Evolutionary conservation across 2,797 vertebrate species (phyloP).

Genomic region (Oreochromis mossambicus): DNA sequence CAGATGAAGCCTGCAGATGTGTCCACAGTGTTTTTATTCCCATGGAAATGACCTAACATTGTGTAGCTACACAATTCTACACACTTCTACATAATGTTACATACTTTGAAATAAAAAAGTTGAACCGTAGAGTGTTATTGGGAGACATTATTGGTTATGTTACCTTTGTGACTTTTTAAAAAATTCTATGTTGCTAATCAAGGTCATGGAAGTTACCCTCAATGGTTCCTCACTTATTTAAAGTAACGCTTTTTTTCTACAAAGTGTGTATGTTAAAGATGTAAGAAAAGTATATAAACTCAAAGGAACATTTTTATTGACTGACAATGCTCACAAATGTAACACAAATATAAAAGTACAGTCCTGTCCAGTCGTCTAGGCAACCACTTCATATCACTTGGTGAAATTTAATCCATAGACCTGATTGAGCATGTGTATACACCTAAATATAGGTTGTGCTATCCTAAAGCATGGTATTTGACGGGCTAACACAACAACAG

Average conservation of each 20-base stretch:
- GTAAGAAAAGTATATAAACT: neutral
- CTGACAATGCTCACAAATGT: neutral
- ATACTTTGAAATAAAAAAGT: neutral
- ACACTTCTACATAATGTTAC: neutral
- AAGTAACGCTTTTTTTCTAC: neutral
- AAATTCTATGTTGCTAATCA: neutral
- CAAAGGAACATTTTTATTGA: neutral
- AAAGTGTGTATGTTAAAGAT: neutral
- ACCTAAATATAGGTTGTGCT: neutral
- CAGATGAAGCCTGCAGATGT: neutral
- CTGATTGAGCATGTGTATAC: neutral
- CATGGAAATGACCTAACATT: neutral
- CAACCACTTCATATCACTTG: neutral
- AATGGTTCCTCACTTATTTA: neutral
- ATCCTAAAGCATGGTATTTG: neutral
- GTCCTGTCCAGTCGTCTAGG: neutral
- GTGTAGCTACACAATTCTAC: neutral
- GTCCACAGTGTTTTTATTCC: neutral
- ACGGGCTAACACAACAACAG: neutral
- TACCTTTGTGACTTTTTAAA: neutral
- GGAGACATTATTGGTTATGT: neutral
- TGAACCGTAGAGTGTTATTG: neutral
- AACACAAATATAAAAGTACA: neutral
- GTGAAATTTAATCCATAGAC: neutral
- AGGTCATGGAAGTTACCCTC: neutral